phyloP scores from a whole-genome alignment of 2,797 vertebrate genomes.

The Falco concolor region DNA sequence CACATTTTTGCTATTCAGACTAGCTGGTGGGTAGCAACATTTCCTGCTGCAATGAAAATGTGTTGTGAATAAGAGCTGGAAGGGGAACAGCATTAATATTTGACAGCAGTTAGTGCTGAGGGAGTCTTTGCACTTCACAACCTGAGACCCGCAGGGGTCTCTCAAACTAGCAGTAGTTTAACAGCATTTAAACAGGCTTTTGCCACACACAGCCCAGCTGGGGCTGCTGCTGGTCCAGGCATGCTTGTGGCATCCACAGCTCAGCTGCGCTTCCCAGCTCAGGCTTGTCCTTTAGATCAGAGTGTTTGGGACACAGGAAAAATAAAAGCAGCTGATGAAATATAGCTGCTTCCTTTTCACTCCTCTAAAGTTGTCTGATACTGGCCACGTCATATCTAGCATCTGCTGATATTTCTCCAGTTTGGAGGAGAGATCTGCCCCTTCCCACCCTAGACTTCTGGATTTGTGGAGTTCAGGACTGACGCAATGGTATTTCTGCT shows the following conservation, averaged over 20 bases:
- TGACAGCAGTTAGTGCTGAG: conserved; percentile 41
- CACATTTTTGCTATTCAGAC: conserved; percentile 20
- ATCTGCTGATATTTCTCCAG: not conserved
- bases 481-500: not conserved
- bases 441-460: not conserved
- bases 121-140: conserved; percentile 23
- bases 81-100: conserved; percentile 44
- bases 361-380: not conserved
- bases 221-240: not conserved
- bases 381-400: not conserved
- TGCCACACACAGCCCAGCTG: not conserved
- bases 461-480: not conserved
- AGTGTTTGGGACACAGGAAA: not conserved
- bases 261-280: not conserved
- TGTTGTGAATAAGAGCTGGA: conserved; percentile 50
- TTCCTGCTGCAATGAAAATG: conserved; percentile 37
- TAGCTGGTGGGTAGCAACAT: conserved; percentile 35
- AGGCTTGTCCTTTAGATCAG: not conserved
- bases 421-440: not conserved
- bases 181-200: conserved; percentile 1
- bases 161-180: conserved; percentile 9
- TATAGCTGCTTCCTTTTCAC: not conserved
- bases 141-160: not conserved
- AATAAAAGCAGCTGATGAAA: not conserved
- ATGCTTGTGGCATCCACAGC: not conserved